phyloP scores from a whole-genome alignment of 2,113 vertebrate species.

The Addax nasomaculatus region DNA sequence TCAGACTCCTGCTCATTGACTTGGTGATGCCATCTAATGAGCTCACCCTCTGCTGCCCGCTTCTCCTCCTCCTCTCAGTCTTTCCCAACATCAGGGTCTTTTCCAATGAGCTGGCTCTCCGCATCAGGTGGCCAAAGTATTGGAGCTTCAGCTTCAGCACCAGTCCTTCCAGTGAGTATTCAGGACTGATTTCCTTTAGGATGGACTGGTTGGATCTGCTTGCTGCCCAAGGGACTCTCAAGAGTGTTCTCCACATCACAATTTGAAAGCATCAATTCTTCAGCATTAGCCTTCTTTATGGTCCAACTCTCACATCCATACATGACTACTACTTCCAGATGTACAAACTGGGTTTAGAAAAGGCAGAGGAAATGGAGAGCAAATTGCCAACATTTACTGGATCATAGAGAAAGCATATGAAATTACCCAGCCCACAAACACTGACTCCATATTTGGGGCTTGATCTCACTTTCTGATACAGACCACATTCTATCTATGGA shows the following conservation, averaged over 20 bases:
- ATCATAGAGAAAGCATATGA: background rate
- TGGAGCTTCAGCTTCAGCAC: background rate
- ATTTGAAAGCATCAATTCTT: rapidly evolving
- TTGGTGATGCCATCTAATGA: background rate
- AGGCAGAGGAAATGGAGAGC: background rate
- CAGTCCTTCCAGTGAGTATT: background rate
- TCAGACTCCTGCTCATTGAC: background rate
- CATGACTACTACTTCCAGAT: background rate
- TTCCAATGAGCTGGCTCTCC: background rate
- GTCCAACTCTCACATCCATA: background rate
- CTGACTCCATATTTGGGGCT: background rate
- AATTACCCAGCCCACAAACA: background rate
- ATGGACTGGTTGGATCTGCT: background rate
- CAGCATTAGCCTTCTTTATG: background rate
- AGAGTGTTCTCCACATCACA: background rate
- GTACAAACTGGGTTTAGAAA: background rate
- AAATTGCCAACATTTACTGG: background rate
- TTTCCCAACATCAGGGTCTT: background rate
- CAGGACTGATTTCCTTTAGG: background rate
- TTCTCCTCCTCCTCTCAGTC: background rate
- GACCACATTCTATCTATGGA: background rate
- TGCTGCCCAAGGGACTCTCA: background rate
- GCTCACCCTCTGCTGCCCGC: background rate
- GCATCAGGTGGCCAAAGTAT: background rate
- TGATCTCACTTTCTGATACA: background rate